These are phyloP conservation scores for Microcaecilia unicolor DNA, from an alignment of 2,797 vertebrate species.

Conservation along the genomic window DNA sequence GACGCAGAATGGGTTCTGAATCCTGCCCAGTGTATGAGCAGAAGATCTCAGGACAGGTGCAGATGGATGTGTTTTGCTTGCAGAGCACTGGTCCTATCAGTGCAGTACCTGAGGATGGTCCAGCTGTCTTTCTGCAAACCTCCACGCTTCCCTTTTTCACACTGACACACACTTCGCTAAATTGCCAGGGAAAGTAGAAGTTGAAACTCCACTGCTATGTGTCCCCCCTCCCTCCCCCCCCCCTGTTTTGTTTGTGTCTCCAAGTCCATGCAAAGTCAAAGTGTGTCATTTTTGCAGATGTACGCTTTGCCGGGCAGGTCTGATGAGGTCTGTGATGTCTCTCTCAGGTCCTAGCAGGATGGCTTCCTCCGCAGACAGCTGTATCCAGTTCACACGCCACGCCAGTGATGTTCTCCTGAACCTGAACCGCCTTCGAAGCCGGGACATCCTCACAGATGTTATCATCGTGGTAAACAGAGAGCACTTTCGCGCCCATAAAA, in stretches of 20 bases:
- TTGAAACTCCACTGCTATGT: slow-evolving; percentile 1
- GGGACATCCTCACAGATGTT: slow-evolving; percentile 94
- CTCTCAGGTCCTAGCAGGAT: slow-evolving; percentile 67
- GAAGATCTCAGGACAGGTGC: not conserved
- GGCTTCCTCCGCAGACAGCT: slow-evolving; percentile 93
- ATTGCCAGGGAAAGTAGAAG: not conserved
- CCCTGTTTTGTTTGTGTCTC: not conserved
- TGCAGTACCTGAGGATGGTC: slow-evolving; percentile 26
- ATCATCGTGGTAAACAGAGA: slow-evolving; percentile 91
- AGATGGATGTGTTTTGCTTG: slow-evolving; percentile 8
- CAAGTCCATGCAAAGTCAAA: too few relatives aligned
- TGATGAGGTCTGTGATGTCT: not conserved
- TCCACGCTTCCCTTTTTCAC: too few relatives aligned
- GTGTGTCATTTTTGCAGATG: too few relatives aligned
- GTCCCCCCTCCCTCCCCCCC: too few relatives aligned
- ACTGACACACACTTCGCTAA: too few relatives aligned
- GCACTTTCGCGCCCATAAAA: slow-evolving; percentile 96
- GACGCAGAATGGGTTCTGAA: too few relatives aligned
- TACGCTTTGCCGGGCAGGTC: not conserved
- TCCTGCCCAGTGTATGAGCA: too few relatives aligned
- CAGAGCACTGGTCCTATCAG: too few relatives aligned
- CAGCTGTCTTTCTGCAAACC: not conserved
- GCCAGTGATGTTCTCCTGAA: slow-evolving; percentile 96
- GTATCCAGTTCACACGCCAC: slow-evolving; percentile 97
- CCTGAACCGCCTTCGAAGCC: slow-evolving; percentile 87